Evolutionary conservation across 2,797 vertebrate genomes (phyloP).

Genomic region (Anableps anableps): DNA sequence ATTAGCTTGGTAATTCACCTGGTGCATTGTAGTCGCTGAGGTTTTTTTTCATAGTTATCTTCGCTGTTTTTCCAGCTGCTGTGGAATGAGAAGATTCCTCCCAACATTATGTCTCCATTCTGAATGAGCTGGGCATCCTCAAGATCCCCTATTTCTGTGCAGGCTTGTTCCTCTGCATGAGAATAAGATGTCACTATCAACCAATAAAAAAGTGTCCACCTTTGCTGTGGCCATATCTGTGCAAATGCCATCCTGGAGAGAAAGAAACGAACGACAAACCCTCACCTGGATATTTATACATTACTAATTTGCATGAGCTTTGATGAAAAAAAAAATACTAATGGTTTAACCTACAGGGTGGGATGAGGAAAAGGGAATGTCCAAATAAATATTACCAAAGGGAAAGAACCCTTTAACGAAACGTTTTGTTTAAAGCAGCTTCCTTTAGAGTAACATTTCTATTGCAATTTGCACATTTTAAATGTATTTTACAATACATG

Average conservation of each 20-base stretch:
- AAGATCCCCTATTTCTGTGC: constrained; percentile 56
- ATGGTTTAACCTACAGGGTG: neutral
- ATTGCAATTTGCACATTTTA: neutral
- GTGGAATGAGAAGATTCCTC: constrained; percentile 79
- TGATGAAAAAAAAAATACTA: neutral
- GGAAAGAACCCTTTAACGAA: neutral
- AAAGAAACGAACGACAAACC: neutral
- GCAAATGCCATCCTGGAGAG: constrained; percentile 31
- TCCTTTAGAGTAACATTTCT: no score
- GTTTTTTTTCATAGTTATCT: neutral
- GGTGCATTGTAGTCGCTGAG: constrained; percentile 11
- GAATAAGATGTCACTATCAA: constrained; percentile 55
- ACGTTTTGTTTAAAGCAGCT: neutral
- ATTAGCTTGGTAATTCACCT: constrained; percentile 3
- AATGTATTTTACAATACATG: neutral
- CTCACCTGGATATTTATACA: constrained; percentile 51
- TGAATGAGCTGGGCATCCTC: constrained; percentile 69
- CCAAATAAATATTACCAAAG: neutral
- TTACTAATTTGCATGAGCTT: neutral
- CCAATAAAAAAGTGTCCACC: constrained; percentile 52
- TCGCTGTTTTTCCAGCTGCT: constrained; percentile 48
- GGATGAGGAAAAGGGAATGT: neutral
- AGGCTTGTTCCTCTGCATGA: constrained; percentile 53
- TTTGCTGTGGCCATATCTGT: constrained; percentile 48
- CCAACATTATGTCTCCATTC: constrained; percentile 73